These are phyloP conservation scores for Poecilia wingei DNA, from an alignment of 2,797 vertebrate genomes.

Conservation along the genomic window DNA sequence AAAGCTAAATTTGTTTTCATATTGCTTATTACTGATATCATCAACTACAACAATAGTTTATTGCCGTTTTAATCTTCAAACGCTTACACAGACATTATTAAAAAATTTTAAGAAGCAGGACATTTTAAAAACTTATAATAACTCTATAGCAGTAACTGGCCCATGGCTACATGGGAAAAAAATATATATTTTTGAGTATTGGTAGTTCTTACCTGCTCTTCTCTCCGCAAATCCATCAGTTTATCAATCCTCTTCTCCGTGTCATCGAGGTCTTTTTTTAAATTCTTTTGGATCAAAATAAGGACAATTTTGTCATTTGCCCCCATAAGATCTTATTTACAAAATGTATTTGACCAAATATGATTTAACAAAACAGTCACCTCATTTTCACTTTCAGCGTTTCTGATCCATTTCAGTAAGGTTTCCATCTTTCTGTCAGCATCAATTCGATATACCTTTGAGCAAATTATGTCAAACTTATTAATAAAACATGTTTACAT, in stretches of 20 bases:
- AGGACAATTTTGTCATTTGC: neutral
- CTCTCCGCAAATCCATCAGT: constrained; percentile 74
- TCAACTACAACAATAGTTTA: neutral
- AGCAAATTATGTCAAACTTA: neutral
- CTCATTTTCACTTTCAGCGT: constrained; percentile 81
- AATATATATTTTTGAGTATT: neutral
- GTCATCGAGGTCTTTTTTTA: constrained; percentile 81
- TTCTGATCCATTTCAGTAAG: constrained; percentile 78
- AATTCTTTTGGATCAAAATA: constrained; percentile 47
- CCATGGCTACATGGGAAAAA: neutral
- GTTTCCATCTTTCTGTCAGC: constrained; percentile 58
- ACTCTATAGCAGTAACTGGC: neutral
- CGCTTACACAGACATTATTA: neutral
- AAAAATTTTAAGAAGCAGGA: neutral
- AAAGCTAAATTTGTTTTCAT: neutral
- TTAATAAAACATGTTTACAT: constrained; percentile 1
- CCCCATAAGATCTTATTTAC: neutral
- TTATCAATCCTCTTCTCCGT: constrained; percentile 80
- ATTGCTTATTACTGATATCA: neutral
- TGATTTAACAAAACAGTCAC: constrained; percentile 43
- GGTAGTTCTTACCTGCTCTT: constrained; percentile 80
- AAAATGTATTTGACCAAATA: neutral
- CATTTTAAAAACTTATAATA: neutral
- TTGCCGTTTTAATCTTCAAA: neutral
- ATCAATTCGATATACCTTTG: constrained; percentile 70